A percentile compares a stretch with the other conserved stretches of the same genome.
These are phyloP conservation scores for Yponomeuta cagnagella DNA, from an alignment of 2,888 invertebrate species.

Conservation along the genomic window DNA sequence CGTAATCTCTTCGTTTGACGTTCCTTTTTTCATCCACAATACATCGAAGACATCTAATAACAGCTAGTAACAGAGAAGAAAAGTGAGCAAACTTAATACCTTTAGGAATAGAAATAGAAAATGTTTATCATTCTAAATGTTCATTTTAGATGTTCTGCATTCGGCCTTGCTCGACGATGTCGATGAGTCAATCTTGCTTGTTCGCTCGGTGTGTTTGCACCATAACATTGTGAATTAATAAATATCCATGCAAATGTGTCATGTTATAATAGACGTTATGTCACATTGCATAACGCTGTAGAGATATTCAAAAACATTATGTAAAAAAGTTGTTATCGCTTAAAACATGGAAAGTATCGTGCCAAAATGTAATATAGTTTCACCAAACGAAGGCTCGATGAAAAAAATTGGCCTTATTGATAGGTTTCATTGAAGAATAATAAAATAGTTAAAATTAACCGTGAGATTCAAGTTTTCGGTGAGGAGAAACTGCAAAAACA, in stretches of 20 bases:
- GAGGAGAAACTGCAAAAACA: background rate
- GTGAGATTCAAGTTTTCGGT: no score
- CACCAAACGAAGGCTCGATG: background rate
- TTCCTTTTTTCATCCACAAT: background rate
- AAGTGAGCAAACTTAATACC: background rate
- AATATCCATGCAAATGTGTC: constrained; percentile 1
- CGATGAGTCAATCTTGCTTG: background rate
- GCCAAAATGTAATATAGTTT: constrained; percentile 21
- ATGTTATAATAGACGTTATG: background rate
- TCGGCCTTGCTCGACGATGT: background rate
- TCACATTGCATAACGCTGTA: constrained; percentile 5
- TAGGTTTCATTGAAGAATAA: background rate
- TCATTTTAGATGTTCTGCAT: background rate
- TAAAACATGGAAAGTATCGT: constrained; percentile 22
- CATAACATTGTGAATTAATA: background rate
- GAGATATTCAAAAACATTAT: constrained; percentile 16
- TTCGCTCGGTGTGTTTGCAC: background rate
- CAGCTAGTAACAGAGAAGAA: no score
- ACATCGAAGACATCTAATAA: background rate
- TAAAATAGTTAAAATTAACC: background rate
- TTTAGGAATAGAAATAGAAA: no score
- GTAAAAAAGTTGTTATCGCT: constrained; percentile 23
- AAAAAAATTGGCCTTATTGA: background rate
- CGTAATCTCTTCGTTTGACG: background rate
- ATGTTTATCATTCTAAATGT: no score